Evolutionary conservation across 2,113 vertebrate species (phyloP).

Genomic region (Gymnocephalus cernua): DNA sequence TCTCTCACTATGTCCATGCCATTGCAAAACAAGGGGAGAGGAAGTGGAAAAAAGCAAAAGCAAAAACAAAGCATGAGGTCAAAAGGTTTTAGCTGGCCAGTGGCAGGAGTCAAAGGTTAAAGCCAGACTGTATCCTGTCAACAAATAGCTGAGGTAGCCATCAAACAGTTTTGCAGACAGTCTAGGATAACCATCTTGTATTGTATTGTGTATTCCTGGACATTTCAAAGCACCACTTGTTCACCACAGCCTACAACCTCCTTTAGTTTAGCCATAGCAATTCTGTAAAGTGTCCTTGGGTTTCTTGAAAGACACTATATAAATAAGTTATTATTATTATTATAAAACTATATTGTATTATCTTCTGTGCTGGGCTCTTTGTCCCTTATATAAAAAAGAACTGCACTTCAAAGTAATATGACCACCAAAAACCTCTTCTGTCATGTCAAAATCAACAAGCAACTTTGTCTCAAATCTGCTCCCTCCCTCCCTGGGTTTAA

Average conservation of each 20-base stretch:
- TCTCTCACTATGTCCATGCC: conserved; percentile 16
- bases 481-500: neutral
- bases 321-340: no score
- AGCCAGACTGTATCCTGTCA: conserved; percentile 54
- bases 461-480: neutral
- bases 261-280: no score
- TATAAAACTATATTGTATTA: neutral
- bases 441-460: neutral
- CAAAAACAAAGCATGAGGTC: conserved; percentile 49
- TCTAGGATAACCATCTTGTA: neutral
- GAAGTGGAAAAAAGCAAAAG: conserved; percentile 3
- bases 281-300: no score
- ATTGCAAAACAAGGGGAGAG: conserved; percentile 29
- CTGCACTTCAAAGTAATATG: neutral
- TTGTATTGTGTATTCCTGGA: neutral
- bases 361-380: neutral
- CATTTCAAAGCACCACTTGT: no score
- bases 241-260: no score
- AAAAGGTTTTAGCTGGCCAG: conserved; percentile 45
- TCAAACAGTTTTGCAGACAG: conserved; percentile 9
- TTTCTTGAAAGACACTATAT: no score
- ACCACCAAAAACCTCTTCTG: no score
- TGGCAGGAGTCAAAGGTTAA: conserved; percentile 63
- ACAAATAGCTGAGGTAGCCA: conserved; percentile 34
- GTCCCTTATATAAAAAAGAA: neutral